These are phyloP conservation scores for Platygyra sinensis DNA, from an alignment of 64 coral and sea anemone species.

Conservation along the genomic window DNA sequence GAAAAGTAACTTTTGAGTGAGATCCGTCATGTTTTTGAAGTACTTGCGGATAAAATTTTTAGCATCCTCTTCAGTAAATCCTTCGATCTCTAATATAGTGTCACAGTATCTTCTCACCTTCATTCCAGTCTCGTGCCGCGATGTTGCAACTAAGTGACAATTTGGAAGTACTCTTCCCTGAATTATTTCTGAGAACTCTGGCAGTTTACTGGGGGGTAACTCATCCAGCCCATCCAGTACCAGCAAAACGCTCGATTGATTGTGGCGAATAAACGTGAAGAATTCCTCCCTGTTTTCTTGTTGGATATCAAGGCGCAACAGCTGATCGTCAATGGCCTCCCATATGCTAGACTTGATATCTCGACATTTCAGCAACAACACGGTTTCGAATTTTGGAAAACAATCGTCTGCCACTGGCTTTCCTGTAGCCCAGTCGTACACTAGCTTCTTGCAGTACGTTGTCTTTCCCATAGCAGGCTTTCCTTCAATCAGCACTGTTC, in stretches of 20 bases:
- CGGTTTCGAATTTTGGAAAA: conserved; percentile 3
- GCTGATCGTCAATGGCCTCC: conserved; percentile 33
- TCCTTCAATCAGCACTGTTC: too few relatives aligned
- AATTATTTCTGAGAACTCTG: background rate
- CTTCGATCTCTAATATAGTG: conserved; percentile 14
- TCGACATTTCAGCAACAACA: conserved; percentile 31
- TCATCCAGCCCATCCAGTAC: conserved; percentile 47
- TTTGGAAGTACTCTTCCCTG: background rate
- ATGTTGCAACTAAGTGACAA: background rate
- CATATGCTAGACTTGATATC: conserved; percentile 12
- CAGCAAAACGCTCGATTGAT: conserved; percentile 29
- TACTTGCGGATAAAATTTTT: background rate
- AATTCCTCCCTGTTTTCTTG: background rate
- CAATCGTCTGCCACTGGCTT: background rate
- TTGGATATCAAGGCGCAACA: conserved; percentile 14
- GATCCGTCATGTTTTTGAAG: background rate
- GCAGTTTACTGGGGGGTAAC: background rate
- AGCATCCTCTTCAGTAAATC: background rate
- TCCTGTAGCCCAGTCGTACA: conserved; percentile 17
- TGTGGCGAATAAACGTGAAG: conserved; percentile 1
- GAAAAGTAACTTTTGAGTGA: background rate
- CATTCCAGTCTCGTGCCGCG: conserved; percentile 9
- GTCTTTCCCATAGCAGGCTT: too few relatives aligned
- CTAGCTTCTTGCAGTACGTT: too few relatives aligned
- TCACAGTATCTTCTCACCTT: conserved; percentile 21